Conservation (phyloP, 2,113 vertebrate species). For the Neolamprologus fasciatus region DNA sequence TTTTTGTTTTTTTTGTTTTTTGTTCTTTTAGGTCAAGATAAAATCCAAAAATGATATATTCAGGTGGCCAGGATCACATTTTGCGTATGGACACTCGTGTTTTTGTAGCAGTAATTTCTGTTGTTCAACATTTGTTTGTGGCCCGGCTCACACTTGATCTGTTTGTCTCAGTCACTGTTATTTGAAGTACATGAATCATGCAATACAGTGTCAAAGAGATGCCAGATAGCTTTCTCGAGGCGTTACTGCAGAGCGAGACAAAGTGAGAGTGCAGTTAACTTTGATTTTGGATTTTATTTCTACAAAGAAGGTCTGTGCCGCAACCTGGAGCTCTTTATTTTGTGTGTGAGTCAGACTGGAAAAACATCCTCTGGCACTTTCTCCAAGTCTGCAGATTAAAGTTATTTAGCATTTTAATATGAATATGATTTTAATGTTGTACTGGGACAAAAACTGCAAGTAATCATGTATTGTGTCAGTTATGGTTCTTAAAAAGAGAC, state of each 20-base stretch:
- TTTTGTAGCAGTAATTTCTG: not conserved
- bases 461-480: not conserved
- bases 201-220: not conserved
- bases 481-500: not conserved
- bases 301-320: not conserved
- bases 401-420: not conserved
- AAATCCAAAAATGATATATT: not conserved
- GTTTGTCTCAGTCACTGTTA: not conserved
- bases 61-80: not conserved
- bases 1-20: not conserved
- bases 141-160: not conserved
- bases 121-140: not conserved
- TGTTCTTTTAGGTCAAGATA: not conserved
- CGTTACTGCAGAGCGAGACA: not conserved
- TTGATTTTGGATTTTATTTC: not conserved
- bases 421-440: not conserved
- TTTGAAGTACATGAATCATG: not conserved
- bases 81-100: rapidly evolving
- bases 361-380: not conserved
- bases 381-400: not conserved
- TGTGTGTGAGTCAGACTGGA: not conserved
- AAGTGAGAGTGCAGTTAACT: not conserved
- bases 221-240: not conserved
- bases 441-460: not conserved
- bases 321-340: not conserved